Evolutionary conservation across 1,140 invertebrate genomes (phyloP).

Genomic region (Drosophila santomea): DNA sequence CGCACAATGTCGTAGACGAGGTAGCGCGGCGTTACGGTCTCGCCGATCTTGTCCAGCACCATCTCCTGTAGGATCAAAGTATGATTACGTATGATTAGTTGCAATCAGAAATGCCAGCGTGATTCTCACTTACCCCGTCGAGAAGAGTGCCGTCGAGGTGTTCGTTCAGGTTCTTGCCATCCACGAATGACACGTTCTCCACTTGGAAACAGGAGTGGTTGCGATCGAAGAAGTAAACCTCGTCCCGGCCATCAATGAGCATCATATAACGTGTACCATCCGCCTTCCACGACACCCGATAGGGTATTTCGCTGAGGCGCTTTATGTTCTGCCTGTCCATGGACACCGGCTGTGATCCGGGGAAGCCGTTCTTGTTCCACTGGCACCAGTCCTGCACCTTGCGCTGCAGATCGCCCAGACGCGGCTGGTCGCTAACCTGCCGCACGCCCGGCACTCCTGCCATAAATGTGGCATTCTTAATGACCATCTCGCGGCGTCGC

Average conservation of each 20-base stretch:
- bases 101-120: background rate
- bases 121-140: slow-evolving; percentile 88
- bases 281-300: slow-evolving; percentile 99
- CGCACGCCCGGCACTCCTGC: slow-evolving; percentile 91
- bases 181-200: slow-evolving; percentile 91
- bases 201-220: slow-evolving; percentile 98
- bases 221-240: slow-evolving; percentile 97
- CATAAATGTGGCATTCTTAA: slow-evolving; percentile 91
- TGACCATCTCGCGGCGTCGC: slow-evolving; percentile 80
- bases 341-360: slow-evolving; percentile 98
- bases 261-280: slow-evolving; percentile 99
- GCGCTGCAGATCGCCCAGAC: slow-evolving; percentile 89
- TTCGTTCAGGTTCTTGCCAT: slow-evolving; percentile 89
- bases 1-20: slow-evolving; percentile 98
- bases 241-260: slow-evolving; percentile 93
- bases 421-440: slow-evolving; percentile 85
- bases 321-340: slow-evolving; percentile 95
- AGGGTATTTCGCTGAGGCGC: slow-evolving; percentile 91
- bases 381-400: slow-evolving; percentile 93
- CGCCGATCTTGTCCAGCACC: slow-evolving; percentile 95
- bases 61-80: slow-evolving; percentile 89
- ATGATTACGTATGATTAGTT: too few relatives aligned
- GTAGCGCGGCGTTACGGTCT: slow-evolving; percentile 92
- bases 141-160: slow-evolving; percentile 94
- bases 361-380: slow-evolving; percentile 93